Base-by-base conservation (phyloP, 2,113 vertebrate species). In the Mormoops blainvillei region DNA sequence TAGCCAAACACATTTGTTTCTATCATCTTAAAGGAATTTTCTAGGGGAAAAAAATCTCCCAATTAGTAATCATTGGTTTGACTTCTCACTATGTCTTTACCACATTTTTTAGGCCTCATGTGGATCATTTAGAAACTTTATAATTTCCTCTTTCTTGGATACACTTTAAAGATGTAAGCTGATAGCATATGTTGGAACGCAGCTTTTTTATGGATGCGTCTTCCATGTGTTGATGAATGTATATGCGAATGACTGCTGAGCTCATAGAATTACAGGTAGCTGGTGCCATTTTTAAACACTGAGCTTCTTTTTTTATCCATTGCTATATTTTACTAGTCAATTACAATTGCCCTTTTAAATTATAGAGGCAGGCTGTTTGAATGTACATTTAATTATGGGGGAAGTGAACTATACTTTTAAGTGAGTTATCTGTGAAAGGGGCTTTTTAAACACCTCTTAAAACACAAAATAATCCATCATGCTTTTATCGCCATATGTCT, bases 401-500 rank as follows among this genome's bases (percentile, higher is more conserved):
- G 26, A 97, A 92, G 63, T 14, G 43, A 89, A 61, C 48, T 73
- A 19, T 78, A 91, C 71, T 85, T 90, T 76, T 70, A 71, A 61
- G 48, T 74, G 68, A 61, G 22, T 80, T 91, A 80, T 87, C 80
- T 94, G 45, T 78, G 38, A 92, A 89, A 80, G 36, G 7, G 82
- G 31, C 18, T 96, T 94, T 81, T 96, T 76, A 92, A 94, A 87
- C 50, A 74, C 43, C 28, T 71, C 54, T 93, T 85, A 58, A 95
- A 48, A 92, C 33, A 19, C 78, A 78, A 88, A 63, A 92, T 52
- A 89, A 92, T 89, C 68, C 56, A 92, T 86, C 28, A 91, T 1
- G 19, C 43, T 95, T 91, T 96, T 84, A 96, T 94, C 6, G 0
- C 56, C 88, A 41, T 86, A 33, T 92, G 20, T 74, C 88, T 84